Conservation (phyloP, 2,888 invertebrate genomes). For the Dasypolia templi region DNA sequence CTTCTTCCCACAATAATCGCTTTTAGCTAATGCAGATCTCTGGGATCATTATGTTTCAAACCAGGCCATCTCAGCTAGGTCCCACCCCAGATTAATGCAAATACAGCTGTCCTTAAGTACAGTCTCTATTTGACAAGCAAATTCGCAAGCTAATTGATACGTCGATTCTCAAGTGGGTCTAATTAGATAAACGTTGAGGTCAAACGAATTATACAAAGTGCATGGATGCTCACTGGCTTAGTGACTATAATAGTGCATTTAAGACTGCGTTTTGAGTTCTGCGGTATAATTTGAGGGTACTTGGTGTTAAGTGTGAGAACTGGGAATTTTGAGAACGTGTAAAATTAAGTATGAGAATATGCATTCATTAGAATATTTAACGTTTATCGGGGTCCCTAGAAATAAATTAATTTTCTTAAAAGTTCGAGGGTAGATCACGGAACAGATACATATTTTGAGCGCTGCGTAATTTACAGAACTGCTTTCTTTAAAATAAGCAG, state of each 20-base stretch:
- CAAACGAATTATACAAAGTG: conserved; percentile 75
- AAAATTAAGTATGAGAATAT: background rate
- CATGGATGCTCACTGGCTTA: conserved; percentile 53
- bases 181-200: conserved; percentile 80
- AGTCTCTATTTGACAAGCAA: conserved; percentile 48
- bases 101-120: conserved; percentile 28
- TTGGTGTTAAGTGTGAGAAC: conserved; percentile 18
- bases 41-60: conserved; percentile 14
- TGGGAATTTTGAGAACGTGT: background rate
- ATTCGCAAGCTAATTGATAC: conserved; percentile 63
- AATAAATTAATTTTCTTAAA: no score
- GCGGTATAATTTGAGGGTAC: conserved; percentile 19
- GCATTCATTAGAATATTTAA: background rate
- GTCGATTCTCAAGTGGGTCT: conserved; percentile 73
- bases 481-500: no score
- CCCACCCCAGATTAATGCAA: conserved; percentile 46
- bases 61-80: conserved; percentile 31
- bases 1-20: no score
- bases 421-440: background rate
- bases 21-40: background rate
- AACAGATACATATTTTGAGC: background rate
- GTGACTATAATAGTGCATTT: conserved; percentile 34
- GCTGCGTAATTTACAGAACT: background rate
- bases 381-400: background rate
- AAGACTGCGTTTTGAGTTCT: conserved; percentile 21